These are phyloP conservation scores for Glaucidium brasilianum DNA, from an alignment of 2,113 vertebrate species.

Conservation along the genomic window DNA sequence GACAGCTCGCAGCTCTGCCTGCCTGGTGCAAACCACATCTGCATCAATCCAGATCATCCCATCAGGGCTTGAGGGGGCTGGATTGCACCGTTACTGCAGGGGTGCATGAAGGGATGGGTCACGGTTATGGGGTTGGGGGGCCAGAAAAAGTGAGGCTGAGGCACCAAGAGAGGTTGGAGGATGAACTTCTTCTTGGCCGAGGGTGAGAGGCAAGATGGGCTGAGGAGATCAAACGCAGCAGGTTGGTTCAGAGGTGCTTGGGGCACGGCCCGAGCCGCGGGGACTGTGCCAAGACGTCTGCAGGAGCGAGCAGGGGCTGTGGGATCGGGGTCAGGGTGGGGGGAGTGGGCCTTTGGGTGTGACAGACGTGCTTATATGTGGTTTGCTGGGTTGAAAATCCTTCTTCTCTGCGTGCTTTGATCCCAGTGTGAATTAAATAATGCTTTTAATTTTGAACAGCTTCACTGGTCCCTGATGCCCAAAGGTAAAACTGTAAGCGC, in stretches of 20 bases:
- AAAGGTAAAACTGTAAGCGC: slow-evolving; percentile 5
- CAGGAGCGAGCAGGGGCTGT: background rate
- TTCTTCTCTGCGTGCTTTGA: slow-evolving; percentile 10
- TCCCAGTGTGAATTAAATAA: slow-evolving; percentile 39
- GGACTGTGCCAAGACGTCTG: background rate
- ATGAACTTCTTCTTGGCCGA: background rate
- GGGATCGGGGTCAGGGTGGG: background rate
- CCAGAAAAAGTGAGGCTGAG: background rate
- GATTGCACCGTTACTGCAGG: background rate
- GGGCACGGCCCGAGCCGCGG: background rate
- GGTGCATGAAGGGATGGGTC: background rate
- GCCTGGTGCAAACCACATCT: background rate
- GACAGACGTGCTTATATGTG: background rate
- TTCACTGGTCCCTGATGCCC: slow-evolving; percentile 4
- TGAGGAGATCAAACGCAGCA: background rate
- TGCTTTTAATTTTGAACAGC: slow-evolving; percentile 42
- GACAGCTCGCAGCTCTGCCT: background rate
- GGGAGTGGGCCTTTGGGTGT: background rate
- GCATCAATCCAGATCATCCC: background rate
- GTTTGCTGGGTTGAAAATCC: slow-evolving; percentile 28
- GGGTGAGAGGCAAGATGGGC: background rate
- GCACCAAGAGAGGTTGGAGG: background rate
- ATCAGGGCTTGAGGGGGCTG: background rate
- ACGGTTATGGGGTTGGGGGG: background rate
- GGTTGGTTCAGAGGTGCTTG: background rate